Evolutionary conservation across 2,113 vertebrate genomes (phyloP).

Genomic region (Chrysemys picta): DNA sequence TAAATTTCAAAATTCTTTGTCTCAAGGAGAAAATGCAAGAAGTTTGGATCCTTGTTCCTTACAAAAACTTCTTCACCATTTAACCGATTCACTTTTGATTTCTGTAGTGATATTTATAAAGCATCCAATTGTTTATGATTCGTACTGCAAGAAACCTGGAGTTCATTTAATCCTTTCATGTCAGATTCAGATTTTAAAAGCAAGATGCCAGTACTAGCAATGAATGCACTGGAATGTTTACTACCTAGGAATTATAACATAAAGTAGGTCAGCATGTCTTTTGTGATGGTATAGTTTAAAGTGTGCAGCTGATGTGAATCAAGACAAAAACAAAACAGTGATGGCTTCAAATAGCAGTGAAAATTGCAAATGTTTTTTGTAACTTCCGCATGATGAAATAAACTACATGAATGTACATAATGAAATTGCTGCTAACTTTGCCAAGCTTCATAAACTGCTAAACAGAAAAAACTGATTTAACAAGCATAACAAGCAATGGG

Average conservation of each 20-base stretch:
- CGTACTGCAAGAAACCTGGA: neutral
- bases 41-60: neutral
- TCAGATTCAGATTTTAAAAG: neutral
- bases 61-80: neutral
- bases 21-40: neutral
- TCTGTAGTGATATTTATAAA: neutral
- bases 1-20: conserved; percentile 20
- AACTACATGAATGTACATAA: conserved; percentile 51
- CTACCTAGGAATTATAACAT: neutral
- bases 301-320: conserved; percentile 29
- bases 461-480: conserved; percentile 49
- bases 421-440: conserved; percentile 44
- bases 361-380: neutral
- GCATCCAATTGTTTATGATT: neutral
- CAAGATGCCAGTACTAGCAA: neutral
- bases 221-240: neutral
- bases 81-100: neutral
- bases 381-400: conserved; percentile 44
- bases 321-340: neutral
- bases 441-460: conserved; percentile 14
- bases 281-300: neutral
- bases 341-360: conserved; percentile 20
- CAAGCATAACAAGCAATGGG: conserved; percentile 11
- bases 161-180: neutral
- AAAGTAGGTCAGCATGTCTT: neutral